Evolutionary conservation across 1,140 invertebrate species (phyloP).

Genomic region (roundworm (Caenorhabditis elegans)): DNA sequence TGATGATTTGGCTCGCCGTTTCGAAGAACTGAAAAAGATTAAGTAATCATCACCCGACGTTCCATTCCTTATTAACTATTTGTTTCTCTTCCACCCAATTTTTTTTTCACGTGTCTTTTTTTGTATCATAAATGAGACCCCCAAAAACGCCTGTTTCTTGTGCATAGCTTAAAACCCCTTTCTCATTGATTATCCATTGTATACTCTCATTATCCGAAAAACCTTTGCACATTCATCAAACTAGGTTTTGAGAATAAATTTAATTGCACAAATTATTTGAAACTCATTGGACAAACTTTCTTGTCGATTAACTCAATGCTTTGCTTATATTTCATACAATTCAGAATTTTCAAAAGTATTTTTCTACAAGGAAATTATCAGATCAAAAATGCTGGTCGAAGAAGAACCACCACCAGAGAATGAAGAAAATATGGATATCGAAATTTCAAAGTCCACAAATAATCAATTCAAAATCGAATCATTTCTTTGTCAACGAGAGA

Average conservation of each 20-base stretch:
- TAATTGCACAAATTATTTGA: background rate
- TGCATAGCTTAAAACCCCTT: background rate
- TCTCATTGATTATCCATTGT: background rate
- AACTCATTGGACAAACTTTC: background rate
- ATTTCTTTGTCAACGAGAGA: background rate
- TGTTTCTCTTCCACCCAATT: background rate
- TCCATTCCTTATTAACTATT: background rate
- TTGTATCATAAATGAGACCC: slow-evolving; percentile 20
- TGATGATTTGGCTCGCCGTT: slow-evolving; percentile 50
- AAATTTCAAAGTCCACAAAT: background rate
- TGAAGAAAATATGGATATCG: background rate
- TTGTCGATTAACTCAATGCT: slow-evolving; percentile 6
- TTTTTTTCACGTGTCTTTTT: slow-evolving; percentile 5
- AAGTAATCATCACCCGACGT: background rate
- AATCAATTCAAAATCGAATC: background rate
- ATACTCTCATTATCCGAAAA: background rate
- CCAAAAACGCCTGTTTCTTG: too few species aligned
- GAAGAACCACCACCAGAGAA: background rate
- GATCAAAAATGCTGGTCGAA: background rate
- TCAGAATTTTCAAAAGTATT: background rate
- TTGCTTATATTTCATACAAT: background rate
- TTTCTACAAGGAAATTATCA: background rate
- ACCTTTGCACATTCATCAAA: background rate
- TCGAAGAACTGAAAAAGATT: slow-evolving; percentile 52
- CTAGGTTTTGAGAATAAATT: slow-evolving; percentile 2